Percentiles rank a stretch among this genome's conserved stretches.
Conservation (phyloP, 2,888 invertebrate genomes). For the Mesorhabditis sp. region DNA sequence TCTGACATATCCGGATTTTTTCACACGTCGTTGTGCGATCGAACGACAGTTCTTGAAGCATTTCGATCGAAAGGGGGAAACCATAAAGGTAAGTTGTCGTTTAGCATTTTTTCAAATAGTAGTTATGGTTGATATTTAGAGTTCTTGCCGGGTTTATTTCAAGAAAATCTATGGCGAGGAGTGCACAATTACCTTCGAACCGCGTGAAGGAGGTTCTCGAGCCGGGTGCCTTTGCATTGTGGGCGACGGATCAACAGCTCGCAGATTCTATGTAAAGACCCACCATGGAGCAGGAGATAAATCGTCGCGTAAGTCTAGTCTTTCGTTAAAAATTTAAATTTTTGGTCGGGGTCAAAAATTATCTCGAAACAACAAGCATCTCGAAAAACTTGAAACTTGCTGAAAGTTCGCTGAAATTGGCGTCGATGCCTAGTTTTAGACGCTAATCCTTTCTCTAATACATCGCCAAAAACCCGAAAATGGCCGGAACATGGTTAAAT, state of each 20-base stretch:
- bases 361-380: too few species aligned
- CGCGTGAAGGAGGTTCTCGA: conserved; percentile 17
- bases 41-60: conserved; percentile 17
- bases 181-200: conserved; percentile 14
- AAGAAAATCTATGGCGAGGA: conserved; percentile 19
- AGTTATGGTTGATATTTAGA: conserved; percentile 21
- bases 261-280: conserved; percentile 18
- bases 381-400: too few species aligned
- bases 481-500: too few species aligned
- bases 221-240: conserved; percentile 16
- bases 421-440: too few species aligned
- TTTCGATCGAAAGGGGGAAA: conserved; percentile 21
- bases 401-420: too few species aligned
- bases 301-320: conserved; percentile 17
- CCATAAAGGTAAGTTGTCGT: conserved; percentile 22
- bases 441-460: too few species aligned
- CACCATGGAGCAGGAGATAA: conserved; percentile 18
- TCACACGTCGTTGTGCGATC: conserved; percentile 14
- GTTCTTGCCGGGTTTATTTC: conserved; percentile 18
- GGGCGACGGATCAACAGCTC: conserved; percentile 18
- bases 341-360: too few species aligned
- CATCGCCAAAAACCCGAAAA: too few species aligned
- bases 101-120: conserved; percentile 17
- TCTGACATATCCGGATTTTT: conserved; percentile 16
- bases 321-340: conserved; percentile 16